Conservation (phyloP, 2,113 vertebrate genomes). For the Hypomesus transpacificus region DNA sequence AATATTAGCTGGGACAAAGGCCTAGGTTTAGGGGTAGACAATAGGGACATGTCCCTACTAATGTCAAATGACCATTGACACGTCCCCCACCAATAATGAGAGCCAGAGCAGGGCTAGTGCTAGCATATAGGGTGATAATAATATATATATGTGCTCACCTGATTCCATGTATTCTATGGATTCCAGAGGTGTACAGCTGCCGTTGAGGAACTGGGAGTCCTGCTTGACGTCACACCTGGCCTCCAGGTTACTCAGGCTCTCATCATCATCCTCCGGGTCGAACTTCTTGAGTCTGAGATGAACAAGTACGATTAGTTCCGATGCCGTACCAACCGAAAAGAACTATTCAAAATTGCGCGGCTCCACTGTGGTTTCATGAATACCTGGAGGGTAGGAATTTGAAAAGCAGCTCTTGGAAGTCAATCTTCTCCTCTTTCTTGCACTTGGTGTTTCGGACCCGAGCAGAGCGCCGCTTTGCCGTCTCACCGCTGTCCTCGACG, state of each 20-base stretch:
- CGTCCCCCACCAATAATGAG: no score
- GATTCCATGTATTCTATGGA: slow-evolving; percentile 85
- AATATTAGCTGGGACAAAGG: neutral
- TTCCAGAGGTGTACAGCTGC: slow-evolving; percentile 73
- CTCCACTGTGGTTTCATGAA: neutral
- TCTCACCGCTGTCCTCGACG: slow-evolving; percentile 87
- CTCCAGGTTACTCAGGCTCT: slow-evolving; percentile 85
- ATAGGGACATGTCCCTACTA: no score
- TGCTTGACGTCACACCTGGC: slow-evolving; percentile 79
- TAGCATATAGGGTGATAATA: no score
- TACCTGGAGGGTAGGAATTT: slow-evolving; percentile 96
- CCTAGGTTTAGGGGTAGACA: no score
- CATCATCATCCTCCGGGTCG: slow-evolving; percentile 90
- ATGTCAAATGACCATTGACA: no score
- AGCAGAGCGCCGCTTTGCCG: slow-evolving; percentile 92
- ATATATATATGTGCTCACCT: slow-evolving; percentile 63
- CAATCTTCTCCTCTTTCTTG: slow-evolving; percentile 97
- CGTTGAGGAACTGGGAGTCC: slow-evolving; percentile 72
- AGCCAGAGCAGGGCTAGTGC: no score
- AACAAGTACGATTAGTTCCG: slow-evolving; percentile 6
- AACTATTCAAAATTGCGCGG: neutral
- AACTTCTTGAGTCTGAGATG: slow-evolving; percentile 83
- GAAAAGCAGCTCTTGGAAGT: slow-evolving; percentile 92
- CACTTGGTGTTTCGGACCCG: slow-evolving; percentile 95
- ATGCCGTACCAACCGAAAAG: neutral